Evolutionary conservation across 2,797 vertebrate species (phyloP).

Genomic region (Hemitrygon akajei): DNA sequence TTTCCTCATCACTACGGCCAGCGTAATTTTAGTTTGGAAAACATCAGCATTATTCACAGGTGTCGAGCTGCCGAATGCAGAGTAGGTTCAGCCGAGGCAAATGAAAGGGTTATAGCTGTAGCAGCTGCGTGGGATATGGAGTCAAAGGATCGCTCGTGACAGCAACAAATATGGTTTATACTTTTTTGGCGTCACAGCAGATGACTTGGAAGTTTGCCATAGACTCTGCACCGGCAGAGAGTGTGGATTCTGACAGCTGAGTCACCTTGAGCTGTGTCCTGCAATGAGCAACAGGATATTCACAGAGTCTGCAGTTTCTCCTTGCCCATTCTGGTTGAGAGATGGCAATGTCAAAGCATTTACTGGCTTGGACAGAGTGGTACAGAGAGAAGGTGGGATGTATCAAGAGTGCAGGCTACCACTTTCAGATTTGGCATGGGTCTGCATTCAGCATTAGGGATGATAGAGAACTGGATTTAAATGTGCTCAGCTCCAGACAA

Average conservation of each 20-base stretch:
- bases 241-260: neutral
- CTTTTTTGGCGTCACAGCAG: neutral
- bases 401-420: too few species aligned
- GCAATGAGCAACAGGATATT: neutral
- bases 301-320: neutral
- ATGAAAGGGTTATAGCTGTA: neutral
- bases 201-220: neutral
- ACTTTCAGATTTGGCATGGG: neutral
- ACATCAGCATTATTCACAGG: neutral
- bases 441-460: neutral
- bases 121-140: neutral
- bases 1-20: neutral
- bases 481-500: neutral
- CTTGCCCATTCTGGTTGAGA: neutral
- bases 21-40: neutral
- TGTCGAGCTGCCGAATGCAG: neutral
- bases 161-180: neutral
- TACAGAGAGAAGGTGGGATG: neutral
- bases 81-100: neutral
- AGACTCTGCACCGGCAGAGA: neutral
- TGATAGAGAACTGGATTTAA: neutral
- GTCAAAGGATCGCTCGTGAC: neutral
- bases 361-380: too few species aligned
- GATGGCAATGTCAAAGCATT: neutral
- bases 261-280: neutral